Base-by-base conservation (phyloP, 1,140 invertebrate species). In the Leguminivora glycinivorella region DNA sequence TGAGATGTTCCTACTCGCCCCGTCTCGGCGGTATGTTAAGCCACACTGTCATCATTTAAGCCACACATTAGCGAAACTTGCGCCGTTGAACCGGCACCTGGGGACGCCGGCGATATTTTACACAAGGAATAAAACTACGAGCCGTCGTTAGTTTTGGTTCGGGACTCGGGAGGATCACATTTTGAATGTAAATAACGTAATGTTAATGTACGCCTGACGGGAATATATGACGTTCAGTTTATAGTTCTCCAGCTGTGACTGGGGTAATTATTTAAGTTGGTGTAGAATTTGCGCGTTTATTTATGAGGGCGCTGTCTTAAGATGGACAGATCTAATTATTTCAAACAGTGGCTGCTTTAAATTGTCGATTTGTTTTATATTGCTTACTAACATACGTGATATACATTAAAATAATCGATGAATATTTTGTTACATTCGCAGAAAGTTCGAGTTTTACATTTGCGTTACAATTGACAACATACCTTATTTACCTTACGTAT, bases 11-110 rank as follows among this genome's bases (percentile, higher is more conserved):
- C 1, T 17, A 43, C 3, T 43, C 40, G 40, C 19, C 43, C 43
- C 47, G 47, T 22, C 47, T 22, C 47, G 34, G 26, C 29, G 58
- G 56, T 60, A 60, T 31, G 58, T 31, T 31, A 63, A 63, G 29
- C 31, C 56, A 83, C 81, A 82, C 74, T 87, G 87, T 88, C 87
- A 87, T 85, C 82, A 85, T 89, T 89, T 87, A 89, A 88, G 85
- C 87, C 84, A 79, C 83, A 89, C 84, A 89, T 89, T 88, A 87
- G 82, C 73, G 82, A 84, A 89, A 88, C 87, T 89, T 89, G 87
- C 82, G 83, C 81, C 82, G 84, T 89, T 82, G 81, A 81, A 75
- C 79, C 77, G 69, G 77, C 87, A 89, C 87, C 87, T 89, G 87
- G 82, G 85, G 72, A 82, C 81, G 73, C 70, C 56, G 71, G 80